A percentile compares a stretch with the other conserved stretches of the same genome.
Evolutionary conservation across 2,888 invertebrate genomes (phyloP).

Genomic region (Macrophya alboannulata): DNA sequence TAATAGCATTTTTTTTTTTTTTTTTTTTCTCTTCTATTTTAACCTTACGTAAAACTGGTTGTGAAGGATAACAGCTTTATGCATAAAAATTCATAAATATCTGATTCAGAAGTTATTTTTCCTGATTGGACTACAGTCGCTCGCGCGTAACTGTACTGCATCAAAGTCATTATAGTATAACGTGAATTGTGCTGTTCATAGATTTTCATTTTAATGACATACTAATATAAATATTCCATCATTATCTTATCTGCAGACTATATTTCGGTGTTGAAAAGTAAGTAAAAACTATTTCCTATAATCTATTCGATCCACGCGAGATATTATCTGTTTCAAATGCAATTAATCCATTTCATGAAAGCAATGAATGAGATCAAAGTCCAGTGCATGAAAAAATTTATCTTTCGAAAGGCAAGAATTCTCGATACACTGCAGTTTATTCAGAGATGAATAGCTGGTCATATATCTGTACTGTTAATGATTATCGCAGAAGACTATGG

Average conservation of each 20-base stretch:
- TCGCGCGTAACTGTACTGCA: not conserved
- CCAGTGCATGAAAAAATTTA: no score
- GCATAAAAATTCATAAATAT: no score
- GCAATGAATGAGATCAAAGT: no score
- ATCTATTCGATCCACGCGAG: no score
- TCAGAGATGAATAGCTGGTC: not conserved
- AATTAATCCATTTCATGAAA: no score
- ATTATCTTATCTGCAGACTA: no score
- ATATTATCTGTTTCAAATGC: no score
- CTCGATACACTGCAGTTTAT: no score
- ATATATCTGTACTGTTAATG: not conserved
- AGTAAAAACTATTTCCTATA: no score
- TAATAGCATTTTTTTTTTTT: not conserved
- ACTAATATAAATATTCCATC: no score
- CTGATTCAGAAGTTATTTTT: not conserved
- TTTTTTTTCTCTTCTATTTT: not conserved
- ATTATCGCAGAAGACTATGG: conserved; percentile 21
- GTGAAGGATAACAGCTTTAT: not conserved
- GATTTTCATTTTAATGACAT: not conserved
- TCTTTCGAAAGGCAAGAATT: no score
- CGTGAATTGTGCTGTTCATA: not conserved
- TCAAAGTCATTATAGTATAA: not conserved
- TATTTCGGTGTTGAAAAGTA: no score
- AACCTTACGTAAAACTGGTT: not conserved
- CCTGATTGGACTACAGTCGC: not conserved